A percentile compares a stretch with the other conserved stretches of the same genome.
These are phyloP conservation scores for Sebastes reedi DNA, from an alignment of 2,797 vertebrate genomes.

Conservation along the genomic window DNA sequence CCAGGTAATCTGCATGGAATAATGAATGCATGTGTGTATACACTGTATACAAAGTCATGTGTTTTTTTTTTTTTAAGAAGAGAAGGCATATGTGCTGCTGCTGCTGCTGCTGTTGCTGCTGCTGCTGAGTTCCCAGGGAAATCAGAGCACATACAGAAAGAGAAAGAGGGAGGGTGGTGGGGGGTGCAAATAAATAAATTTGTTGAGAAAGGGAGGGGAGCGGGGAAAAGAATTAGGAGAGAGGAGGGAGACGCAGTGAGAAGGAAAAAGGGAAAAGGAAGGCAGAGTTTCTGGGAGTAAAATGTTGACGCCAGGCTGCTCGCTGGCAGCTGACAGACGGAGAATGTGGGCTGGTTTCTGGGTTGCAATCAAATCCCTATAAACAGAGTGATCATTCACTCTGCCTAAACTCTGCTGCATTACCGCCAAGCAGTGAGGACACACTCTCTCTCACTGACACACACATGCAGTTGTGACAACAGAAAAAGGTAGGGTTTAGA, in stretches of 20 bases:
- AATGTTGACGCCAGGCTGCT: constrained; percentile 69
- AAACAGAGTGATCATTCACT: constrained; percentile 80
- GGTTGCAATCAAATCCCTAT: constrained; percentile 79
- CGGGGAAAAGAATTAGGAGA: constrained; percentile 50
- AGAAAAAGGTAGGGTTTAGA: constrained; percentile 8
- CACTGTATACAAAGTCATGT: not conserved
- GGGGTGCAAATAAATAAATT: constrained; percentile 50
- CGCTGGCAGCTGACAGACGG: constrained; percentile 70
- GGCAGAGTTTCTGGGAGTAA: constrained; percentile 63
- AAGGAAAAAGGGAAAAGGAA: constrained; percentile 45
- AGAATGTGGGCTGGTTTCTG: constrained; percentile 70
- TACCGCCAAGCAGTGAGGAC: constrained; percentile 49
- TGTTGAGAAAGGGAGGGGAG: constrained; percentile 36
- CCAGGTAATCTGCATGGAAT: constrained; percentile 60
- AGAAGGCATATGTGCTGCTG: constrained; percentile 47
- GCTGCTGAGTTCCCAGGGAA: constrained; percentile 72
- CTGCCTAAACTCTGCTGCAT: constrained; percentile 63
- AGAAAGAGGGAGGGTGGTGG: not conserved
- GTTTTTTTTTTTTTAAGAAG: constrained; percentile 12
- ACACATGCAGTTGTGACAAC: constrained; percentile 21
- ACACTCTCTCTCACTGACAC: constrained; percentile 12
- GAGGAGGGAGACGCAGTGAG: constrained; percentile 28
- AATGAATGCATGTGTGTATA: not conserved
- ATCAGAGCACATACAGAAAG: constrained; percentile 65
- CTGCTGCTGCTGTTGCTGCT: constrained; percentile 25